phyloP scores from a whole-genome alignment of 2,797 vertebrate species.

The Malacoctenus gilli region DNA sequence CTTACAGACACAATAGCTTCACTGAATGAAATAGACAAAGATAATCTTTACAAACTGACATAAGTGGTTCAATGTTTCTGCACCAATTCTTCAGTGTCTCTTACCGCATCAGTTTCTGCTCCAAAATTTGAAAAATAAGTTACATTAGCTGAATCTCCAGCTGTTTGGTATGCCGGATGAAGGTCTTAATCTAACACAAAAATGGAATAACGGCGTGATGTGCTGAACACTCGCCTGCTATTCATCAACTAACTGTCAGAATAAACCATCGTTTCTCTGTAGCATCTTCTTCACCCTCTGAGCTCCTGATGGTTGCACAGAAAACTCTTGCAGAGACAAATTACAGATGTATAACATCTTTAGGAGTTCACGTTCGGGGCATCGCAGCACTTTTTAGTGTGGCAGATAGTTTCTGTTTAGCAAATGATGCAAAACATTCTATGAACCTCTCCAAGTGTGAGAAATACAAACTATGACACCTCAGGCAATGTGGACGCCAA shows the following conservation, averaged over 20 bases:
- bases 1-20: too few species aligned
- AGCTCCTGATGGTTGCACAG: slow-evolving; percentile 10
- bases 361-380: slow-evolving; percentile 3
- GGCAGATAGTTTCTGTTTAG: not conserved
- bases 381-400: slow-evolving; percentile 6
- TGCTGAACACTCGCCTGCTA: slow-evolving; percentile 18
- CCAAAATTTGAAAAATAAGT: too few species aligned
- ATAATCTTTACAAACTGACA: too few species aligned
- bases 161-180: too few species aligned
- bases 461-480: not conserved
- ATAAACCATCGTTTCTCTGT: slow-evolving; percentile 18
- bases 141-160: too few species aligned
- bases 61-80: too few species aligned
- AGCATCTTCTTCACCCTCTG: not conserved
- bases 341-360: slow-evolving; percentile 8
- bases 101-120: too few species aligned
- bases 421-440: slow-evolving; percentile 9
- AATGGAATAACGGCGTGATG: slow-evolving; percentile 21
- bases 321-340: slow-evolving; percentile 19
- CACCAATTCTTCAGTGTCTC: too few species aligned
- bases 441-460: slow-evolving; percentile 13
- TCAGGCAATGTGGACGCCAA: slow-evolving; percentile 3
- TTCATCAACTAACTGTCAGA: slow-evolving; percentile 38
- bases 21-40: too few species aligned
- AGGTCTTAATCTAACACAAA: slow-evolving; percentile 13